Evolutionary conservation across 2,797 vertebrate species (phyloP), one percentile per base, ranked within the genome.

Genomic region (Epinephelus malabaricus): DNA sequence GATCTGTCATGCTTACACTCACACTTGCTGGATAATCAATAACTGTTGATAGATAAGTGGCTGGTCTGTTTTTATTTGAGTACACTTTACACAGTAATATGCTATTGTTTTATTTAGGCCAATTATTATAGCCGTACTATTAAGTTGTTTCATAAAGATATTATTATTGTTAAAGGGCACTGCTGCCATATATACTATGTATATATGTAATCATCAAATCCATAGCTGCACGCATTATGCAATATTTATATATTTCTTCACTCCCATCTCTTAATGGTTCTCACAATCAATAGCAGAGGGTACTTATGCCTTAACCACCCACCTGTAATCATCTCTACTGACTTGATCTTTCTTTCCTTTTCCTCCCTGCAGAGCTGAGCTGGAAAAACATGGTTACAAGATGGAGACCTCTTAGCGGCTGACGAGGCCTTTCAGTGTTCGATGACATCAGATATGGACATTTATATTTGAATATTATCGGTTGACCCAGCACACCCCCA

Each of bases 341-440:
- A 92, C 88, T 90, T 84, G 82, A 88, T 88, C 81, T 91, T 79
- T 85, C 59, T 90, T 82, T 87, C 69, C 78, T 89, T 83, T 84
- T 83, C 90, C 86, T 93, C 90, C 88, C 50, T 81, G 47, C 93
- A 99, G 98, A 94, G 97, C 98, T 81, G 98, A 99, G 94, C 93
- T 99, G 91, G 98, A 99, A 95, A 99, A 99, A 92, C 98, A 99
- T 69, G 98, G 98, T 82, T 99, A 98, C 95, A 99, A 99, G 94
- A 99, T 99, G 98, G 98, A 99, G 96, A 99, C 97, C 0, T 98
- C 98, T 5, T 99, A 99, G 94, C 81, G 72, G 69, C 81, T 72
- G 88, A 88, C 85, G 6, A 53, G 19, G 18, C 67, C 40, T 47
- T 67, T 83, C 74, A 61, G 53, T 66, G 60, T 54, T 38, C 4